These are phyloP conservation scores for Hypomecis atomaria DNA, from an alignment of 2,888 invertebrate species.

Conservation along the genomic window DNA sequence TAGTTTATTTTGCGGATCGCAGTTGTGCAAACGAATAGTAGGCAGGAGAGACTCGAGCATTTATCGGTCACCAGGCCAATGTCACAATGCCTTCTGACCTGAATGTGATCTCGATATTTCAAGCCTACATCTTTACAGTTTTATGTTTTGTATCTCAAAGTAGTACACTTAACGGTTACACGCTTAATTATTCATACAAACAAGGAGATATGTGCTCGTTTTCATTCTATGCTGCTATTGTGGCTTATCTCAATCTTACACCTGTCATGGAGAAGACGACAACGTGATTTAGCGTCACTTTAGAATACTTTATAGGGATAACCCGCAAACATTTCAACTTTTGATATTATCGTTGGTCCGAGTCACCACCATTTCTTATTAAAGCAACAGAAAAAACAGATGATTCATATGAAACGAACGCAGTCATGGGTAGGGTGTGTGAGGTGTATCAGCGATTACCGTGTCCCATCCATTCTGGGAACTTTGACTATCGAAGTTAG, in stretches of 20 bases:
- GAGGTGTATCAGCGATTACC: not conserved
- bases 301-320: constrained; percentile 5
- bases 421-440: constrained; percentile 13
- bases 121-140: constrained; percentile 32
- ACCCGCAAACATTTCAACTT: constrained; percentile 29
- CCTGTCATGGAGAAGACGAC: constrained; percentile 17
- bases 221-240: constrained; percentile 17
- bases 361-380: constrained; percentile 38
- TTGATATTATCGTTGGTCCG: constrained; percentile 30
- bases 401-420: constrained; percentile 43
- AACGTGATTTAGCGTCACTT: constrained; percentile 12
- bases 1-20: constrained; percentile 34
- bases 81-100: constrained; percentile 54
- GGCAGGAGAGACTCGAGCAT: constrained; percentile 42
- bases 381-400: constrained; percentile 37
- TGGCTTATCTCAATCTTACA: constrained; percentile 27
- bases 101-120: constrained; percentile 33
- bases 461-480: constrained; percentile 17
- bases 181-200: constrained; percentile 29
- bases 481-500: constrained; percentile 11
- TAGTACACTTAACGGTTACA: constrained; percentile 26
- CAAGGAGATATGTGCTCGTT: constrained; percentile 23
- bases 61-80: constrained; percentile 73
- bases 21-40: constrained; percentile 62
- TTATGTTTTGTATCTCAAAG: constrained; percentile 27